Base-by-base conservation (phyloP, 2,113 vertebrate genomes). In the Isichthys henryi region DNA sequence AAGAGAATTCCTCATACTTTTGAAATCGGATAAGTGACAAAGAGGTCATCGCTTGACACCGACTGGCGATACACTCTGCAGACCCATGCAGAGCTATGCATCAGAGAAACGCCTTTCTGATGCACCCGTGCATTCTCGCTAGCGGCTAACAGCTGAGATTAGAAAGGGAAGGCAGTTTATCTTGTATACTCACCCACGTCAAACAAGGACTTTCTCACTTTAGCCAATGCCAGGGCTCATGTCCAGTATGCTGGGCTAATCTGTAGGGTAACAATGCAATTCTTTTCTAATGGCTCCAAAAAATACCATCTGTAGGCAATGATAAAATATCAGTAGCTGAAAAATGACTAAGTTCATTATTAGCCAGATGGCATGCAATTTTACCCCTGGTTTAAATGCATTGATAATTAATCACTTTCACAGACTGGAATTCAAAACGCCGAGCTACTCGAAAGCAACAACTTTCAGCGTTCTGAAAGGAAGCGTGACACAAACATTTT, bases 341-440 rank as follows among this genome's bases (percentile, higher is more conserved):
- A 87, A 56, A 87, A 87, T 56, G 48, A 87, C 50, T 52, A 53
- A 19, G 48, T 35, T 35, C 50, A 87, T 87, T 50, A 87, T 87
- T 52, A 87, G 17, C 49, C 85, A 87, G 85, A 87, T 87, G 85
- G 85, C 85, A 53, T 53, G 27, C 27, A 17, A 35, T 31, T 31
- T 53, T 87, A 46, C 39, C n/a, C n/a, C 50, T 50, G n/a, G 13
- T 56, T 87, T 87, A 87, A 53, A 87, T 52, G 85, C 85, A 27
- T 39, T 53, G 50, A 53, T 49, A 17, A 53, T 87, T 35, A 50
- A 27, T 50, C 46, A 50, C 52, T 50, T 86, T 86, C 84, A 50
- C 84, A 86, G 83, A 86, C 23, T 8, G 27, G n/a, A 46, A 50
- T 39, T 53, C 50, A 19, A 53, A 53, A 87, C 8, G 8, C 17